These are phyloP conservation scores for Hoplostethus mediterraneus DNA, from an alignment of 2,797 vertebrate species.

Conservation along the genomic window DNA sequence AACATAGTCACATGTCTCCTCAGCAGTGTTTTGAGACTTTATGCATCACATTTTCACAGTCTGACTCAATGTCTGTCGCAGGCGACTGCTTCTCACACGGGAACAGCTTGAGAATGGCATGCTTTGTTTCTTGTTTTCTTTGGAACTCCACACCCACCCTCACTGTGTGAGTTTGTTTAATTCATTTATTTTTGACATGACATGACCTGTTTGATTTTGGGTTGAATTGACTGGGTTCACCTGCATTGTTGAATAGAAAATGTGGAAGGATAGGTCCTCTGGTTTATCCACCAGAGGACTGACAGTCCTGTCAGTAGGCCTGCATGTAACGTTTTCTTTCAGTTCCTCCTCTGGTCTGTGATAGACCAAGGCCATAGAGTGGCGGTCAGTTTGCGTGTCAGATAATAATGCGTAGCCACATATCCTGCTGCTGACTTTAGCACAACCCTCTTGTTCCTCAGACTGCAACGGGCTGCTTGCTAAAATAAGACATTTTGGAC, in stretches of 20 bases:
- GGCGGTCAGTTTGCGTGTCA: slow-evolving; percentile 35
- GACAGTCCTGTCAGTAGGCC: slow-evolving; percentile 5
- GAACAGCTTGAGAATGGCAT: slow-evolving; percentile 35
- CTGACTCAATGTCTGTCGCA: slow-evolving; percentile 19
- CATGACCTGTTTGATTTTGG: slow-evolving; percentile 12
- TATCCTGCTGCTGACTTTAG: slow-evolving; percentile 30
- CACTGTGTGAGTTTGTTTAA: slow-evolving; percentile 13
- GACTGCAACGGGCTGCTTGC: neutral
- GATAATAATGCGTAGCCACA: slow-evolving; percentile 35
- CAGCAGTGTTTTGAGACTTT: slow-evolving; percentile 21
- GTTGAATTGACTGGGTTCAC: slow-evolving; percentile 14
- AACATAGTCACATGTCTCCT: neutral
- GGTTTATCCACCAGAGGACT: slow-evolving; percentile 5
- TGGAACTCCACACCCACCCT: slow-evolving; percentile 32
- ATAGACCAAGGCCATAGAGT: slow-evolving; percentile 22
- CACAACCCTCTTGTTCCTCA: neutral
- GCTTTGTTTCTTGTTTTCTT: slow-evolving; percentile 25
- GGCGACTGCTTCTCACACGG: slow-evolving; percentile 23
- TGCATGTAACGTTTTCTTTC: slow-evolving; percentile 56
- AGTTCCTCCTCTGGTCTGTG: slow-evolving; percentile 34
- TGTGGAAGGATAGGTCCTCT: slow-evolving; percentile 23
- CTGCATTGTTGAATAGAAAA: slow-evolving; percentile 2
- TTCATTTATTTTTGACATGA: slow-evolving; percentile 19
- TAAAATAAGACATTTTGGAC: slow-evolving; percentile 10
- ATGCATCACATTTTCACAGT: neutral